Conservation (phyloP, 30 jellyfish, hydroid and myxozoan species). For the Clytia hemisphaerica region DNA sequence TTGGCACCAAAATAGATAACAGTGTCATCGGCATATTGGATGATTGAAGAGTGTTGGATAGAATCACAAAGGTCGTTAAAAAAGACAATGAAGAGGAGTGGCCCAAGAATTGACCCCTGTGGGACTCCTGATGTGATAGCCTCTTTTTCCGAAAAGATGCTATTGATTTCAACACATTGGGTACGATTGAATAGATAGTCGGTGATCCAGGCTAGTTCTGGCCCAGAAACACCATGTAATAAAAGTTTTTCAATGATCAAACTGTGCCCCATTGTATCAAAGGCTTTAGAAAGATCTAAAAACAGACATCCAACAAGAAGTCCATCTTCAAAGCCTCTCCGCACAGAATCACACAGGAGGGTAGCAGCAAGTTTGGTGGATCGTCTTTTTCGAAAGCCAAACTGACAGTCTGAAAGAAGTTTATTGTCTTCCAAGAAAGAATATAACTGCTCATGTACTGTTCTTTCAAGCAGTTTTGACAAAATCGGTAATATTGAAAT, state of each 20-base stretch:
- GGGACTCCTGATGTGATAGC: neutral
- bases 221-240: constrained; percentile 24
- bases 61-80: neutral
- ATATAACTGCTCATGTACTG: constrained; percentile 56
- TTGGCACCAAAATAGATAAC: neutral
- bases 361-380: constrained; percentile 60
- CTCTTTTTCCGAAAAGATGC: neutral
- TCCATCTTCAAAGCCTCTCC: constrained; percentile 50
- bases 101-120: neutral
- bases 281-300: too few relatives aligned
- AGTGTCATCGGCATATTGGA: constrained; percentile 9
- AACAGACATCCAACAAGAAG: constrained; percentile 55
- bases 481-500: constrained; percentile 58
- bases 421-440: constrained; percentile 43
- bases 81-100: neutral
- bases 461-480: constrained; percentile 35
- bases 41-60: neutral
- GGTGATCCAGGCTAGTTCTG: too few relatives aligned
- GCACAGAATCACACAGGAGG: constrained; percentile 41
- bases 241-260: constrained; percentile 27
- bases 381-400: constrained; percentile 43
- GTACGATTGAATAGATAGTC: constrained; percentile 55
- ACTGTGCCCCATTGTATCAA: constrained; percentile 51
- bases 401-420: constrained; percentile 54
- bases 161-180: neutral